Evolutionary conservation across 2,797 vertebrate genomes (phyloP), one percentile per base, ranked within the genome.

Genomic region (Hapalemur alaotrensis): DNA sequence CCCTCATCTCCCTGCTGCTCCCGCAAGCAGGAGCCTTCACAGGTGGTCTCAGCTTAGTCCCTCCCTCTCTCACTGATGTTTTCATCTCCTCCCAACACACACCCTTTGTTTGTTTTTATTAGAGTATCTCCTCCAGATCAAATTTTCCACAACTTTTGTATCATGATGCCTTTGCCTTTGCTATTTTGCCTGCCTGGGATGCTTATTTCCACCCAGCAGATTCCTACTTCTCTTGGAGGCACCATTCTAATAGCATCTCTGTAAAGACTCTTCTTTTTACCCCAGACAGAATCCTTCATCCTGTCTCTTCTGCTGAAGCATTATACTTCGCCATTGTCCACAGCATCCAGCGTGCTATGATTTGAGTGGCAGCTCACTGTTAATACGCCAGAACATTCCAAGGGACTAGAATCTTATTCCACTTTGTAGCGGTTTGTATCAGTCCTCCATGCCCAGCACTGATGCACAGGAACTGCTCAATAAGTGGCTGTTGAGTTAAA

Each of bases 351-450:
- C 87, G 70, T 91, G 41, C 78, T 93, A 72, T 75, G 84, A 92
- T 59, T 89, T 85, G 93, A 92, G 95, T 85, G 92, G 80, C 67
- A 85, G 50, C 54, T 95, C 43, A 48, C 90, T 82, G 63, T 72
- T 76, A 93, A 69, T 69, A 65, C 12, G 46, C 65, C 46, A 61
- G 76, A 82, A 85, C 67, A 75, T 85, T 81, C 32, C 22, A 25
- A 79, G 78, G 25, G 67, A 85, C 43, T 81, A 14, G 67, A 59
- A 59, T 87, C 89, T 81, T 54, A 92, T 75, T 70, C 43, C 50
- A 67, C 65, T 95, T 88, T 78, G 75, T 69, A 83, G 70, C 41
- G 4, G 63, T 96, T 69, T 93, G 80, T 38, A 52, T 80, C 32
- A 41, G 35, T 59, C 50, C n/a, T 93, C 50, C 70, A 54, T 76